phyloP scores from a whole-genome alignment of 2,113 vertebrate genomes.

The Notarius lentiginosus region DNA sequence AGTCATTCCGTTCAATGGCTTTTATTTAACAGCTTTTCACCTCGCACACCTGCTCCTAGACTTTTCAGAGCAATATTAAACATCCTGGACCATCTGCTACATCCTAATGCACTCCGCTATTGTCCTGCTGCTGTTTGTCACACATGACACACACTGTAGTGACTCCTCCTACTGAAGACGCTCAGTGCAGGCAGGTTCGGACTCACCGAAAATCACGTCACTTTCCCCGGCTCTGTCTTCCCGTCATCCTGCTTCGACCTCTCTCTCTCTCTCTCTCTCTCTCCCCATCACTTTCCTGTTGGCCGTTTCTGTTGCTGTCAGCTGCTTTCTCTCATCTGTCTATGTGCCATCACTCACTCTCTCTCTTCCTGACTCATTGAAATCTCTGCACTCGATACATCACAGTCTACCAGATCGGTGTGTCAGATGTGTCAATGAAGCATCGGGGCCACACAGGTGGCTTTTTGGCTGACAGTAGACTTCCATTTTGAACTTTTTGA shows the following conservation, averaged over 20 bases:
- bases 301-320: conserved; percentile 37
- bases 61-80: conserved; percentile 17
- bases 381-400: conserved; percentile 14
- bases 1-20: neutral
- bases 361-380: conserved; percentile 7
- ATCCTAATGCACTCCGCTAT: neutral
- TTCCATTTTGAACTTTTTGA: conserved; percentile 13
- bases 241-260: neutral
- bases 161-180: neutral
- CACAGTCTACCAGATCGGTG: neutral
- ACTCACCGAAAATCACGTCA: conserved; percentile 9
- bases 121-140: conserved; percentile 24
- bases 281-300: conserved; percentile 4
- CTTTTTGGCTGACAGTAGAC: neutral
- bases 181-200: conserved; percentile 3
- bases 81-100: conserved; percentile 26
- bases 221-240: neutral
- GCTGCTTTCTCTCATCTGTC: conserved; percentile 37
- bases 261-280: conserved; percentile 23
- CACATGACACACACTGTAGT: neutral
- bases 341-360: conserved; percentile 21
- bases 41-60: conserved; percentile 21
- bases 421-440: conserved; percentile 20
- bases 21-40: conserved; percentile 17
- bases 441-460: neutral